phyloP scores from a whole-genome alignment of 2,113 vertebrate genomes.

The Esox niger region DNA sequence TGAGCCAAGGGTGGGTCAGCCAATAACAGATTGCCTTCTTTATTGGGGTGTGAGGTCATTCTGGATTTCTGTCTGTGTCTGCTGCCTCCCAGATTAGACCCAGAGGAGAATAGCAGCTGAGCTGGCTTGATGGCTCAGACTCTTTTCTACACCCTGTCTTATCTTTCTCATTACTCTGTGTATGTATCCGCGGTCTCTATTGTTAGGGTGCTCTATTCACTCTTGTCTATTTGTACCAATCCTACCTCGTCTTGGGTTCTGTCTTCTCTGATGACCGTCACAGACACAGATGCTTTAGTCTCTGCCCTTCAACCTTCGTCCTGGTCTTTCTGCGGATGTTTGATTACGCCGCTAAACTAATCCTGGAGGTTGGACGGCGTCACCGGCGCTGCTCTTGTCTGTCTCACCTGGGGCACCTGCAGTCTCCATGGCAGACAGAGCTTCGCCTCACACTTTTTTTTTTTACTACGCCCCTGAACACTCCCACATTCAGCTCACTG shows the following conservation, averaged over 20 bases:
- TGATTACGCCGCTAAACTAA: too few species aligned
- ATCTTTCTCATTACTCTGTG: not conserved
- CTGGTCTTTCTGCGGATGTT: too few species aligned
- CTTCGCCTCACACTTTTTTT: too few species aligned
- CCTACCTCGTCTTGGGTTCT: not conserved
- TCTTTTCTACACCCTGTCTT: not conserved
- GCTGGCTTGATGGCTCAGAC: not conserved
- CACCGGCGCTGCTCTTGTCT: too few species aligned
- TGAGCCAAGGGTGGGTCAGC: not conserved
- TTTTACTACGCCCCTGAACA: too few species aligned
- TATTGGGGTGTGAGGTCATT: constrained; percentile 17
- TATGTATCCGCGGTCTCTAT: not conserved
- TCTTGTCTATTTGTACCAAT: not conserved
- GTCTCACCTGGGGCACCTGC: too few species aligned
- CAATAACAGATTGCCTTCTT: constrained; percentile 7
- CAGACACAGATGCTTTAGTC: too few species aligned
- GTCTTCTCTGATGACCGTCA: too few species aligned
- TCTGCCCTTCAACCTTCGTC: too few species aligned
- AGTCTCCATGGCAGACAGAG: too few species aligned
- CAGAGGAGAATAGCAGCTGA: not conserved
- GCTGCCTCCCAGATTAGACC: not conserved
- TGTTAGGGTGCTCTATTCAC: too few species aligned
- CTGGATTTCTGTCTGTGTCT: not conserved
- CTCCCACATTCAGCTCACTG: not conserved
- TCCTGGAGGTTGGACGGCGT: too few species aligned